phyloP scores from a whole-genome alignment of 2,113 vertebrate species.

The Protobothrops flavoviridis region DNA sequence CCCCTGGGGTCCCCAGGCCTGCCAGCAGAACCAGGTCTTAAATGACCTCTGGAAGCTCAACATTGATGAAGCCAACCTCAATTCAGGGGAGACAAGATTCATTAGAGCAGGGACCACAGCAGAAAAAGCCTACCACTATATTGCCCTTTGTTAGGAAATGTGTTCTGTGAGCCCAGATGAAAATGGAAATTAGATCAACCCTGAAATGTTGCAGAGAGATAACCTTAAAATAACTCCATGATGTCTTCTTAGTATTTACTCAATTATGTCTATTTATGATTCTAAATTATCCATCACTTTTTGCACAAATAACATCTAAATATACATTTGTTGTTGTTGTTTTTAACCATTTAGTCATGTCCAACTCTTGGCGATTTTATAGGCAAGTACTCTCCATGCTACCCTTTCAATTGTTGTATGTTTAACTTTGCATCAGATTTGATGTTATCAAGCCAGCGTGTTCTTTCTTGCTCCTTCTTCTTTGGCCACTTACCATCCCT shows the following conservation, averaged over 20 bases:
- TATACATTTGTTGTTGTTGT: background rate
- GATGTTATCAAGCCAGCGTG: background rate
- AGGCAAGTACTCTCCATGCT: background rate
- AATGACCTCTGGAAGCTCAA: background rate
- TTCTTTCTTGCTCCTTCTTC: background rate
- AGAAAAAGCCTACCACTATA: background rate
- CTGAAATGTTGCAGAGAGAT: background rate
- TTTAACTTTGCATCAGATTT: background rate
- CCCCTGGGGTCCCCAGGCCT: no score
- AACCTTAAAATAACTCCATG: background rate
- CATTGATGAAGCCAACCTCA: background rate
- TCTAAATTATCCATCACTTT: background rate
- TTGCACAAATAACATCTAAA: background rate
- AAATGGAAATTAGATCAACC: background rate
- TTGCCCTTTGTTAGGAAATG: background rate
- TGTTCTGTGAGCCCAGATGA: background rate
- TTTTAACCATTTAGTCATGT: background rate
- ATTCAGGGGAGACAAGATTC: background rate
- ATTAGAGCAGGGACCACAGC: background rate
- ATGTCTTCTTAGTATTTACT: background rate
- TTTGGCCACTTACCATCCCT: background rate
- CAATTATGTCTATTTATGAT: background rate
- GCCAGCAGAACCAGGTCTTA: background rate
- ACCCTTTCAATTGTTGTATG: background rate
- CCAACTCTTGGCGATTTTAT: background rate